Evolutionary conservation across 2,113 vertebrate species (phyloP), one percentile per base, ranked within the genome.

Genomic region (Atlantisia rogersi): DNA sequence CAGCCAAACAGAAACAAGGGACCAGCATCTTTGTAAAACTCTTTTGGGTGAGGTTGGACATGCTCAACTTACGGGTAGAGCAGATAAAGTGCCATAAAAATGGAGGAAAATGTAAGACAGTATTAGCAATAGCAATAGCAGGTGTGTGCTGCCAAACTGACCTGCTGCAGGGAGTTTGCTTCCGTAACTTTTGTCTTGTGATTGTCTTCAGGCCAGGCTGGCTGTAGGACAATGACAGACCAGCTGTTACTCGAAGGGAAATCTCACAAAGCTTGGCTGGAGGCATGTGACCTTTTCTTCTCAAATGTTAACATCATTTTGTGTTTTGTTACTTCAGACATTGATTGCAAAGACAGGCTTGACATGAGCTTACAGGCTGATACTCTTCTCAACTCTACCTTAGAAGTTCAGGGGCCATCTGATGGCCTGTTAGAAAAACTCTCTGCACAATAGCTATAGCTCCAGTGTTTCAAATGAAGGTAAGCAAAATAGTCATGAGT

Each of bases 211-310:
- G 71, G 74, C 65, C 78, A 79, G 56, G 15, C 52, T 78, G 75
- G 48, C 58, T 79, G 29, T 44, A 50, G 69, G 69, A 74, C 50
- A 44, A 21, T 37, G 73, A 59, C 65, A 84, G 77, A 83, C 42
- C 83, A 92, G 81, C 84, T 86, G 89, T 86, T 87, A 84, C 60
- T 60, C 1, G 2, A 68, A 86, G 15, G 70, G 39, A 82, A 85
- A 79, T 88, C 63, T 74, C 48, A 39, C 44, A 69, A 88, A 88
- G 88, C 78, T 90, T 95, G 82, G 39, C 90, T 93, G 82, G 69
- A 85, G 65, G 87, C 52, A 48, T 46, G 35, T 60, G 74, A 78
- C 62, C 46, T 93, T 86, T 82, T 71, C 64, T 65, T 88, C 73
- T 94, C 56, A 70, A 75, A 82, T 52, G 60, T 32, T 91, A 88